Evolutionary conservation across 2,888 invertebrate species (phyloP), one percentile per base, ranked within the genome.

Genomic region (Drosophila suboccidentalis): DNA sequence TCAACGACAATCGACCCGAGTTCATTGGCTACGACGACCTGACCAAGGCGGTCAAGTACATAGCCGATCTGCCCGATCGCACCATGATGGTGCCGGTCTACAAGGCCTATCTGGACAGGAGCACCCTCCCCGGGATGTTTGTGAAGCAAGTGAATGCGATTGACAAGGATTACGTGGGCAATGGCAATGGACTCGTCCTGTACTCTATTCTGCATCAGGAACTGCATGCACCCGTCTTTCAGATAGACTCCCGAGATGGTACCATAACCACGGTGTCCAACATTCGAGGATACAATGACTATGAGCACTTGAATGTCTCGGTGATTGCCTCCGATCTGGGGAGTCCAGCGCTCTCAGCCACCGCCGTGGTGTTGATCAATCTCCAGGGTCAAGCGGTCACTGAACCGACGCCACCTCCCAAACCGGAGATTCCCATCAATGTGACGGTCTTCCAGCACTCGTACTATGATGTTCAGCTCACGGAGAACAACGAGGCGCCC

Each of bases 201-300:
- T 97, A 96, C 78, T 96, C 96, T 80, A 93, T 97, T 47, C 94
- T 95, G 0, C 95, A 96, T 69, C 94, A 94, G 72, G 95, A 94
- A 72, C 94, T 95, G 84, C 91, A 91, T 53, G 94, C 94, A 41
- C 93, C 94, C 0, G 92, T 96, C 46, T 97, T 97, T 90, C 94
- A 95, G 19, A 96, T 98, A 55, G 97, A 98, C 91, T 97, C 97
- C 0, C 96, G 97, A 85, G 97, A 97, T 87, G 97, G 97, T 10
- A 94, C 96, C 1, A 94, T 98, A 0, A 96, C 96, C 8, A 97
- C 97, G 0, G 94, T 95, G 2, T 95, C 95, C 0, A 94, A 94
- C 87, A 92, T 93, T 5, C 82, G 84, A 4, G 89, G 90, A n/a
- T 92, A 91, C 66, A 92, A 92, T 38, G 90, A 91, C 15, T 93